These are phyloP conservation scores for Leptopilina drosophilae DNA, from an alignment of 2,888 invertebrate species.

Conservation along the genomic window DNA sequence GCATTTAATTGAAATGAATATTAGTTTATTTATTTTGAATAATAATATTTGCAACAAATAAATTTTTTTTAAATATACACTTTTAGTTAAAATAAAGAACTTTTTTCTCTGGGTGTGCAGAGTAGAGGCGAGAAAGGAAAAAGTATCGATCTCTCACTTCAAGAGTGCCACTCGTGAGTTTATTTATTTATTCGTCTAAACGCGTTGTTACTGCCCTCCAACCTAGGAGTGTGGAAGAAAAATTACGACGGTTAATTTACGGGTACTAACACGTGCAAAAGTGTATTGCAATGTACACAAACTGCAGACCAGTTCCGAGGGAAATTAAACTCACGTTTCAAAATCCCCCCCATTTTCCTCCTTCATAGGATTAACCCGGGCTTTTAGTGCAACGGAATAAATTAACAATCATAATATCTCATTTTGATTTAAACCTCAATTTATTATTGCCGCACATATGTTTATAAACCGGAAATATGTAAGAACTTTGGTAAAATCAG, in stretches of 20 bases:
- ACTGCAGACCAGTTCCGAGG: conserved; percentile 20
- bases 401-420: neutral
- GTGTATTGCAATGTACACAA: conserved; percentile 17
- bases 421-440: conserved; percentile 17
- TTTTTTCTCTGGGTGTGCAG: no score
- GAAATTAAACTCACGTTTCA: conserved; percentile 40
- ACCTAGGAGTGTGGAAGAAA: conserved; percentile 1
- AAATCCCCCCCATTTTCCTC: neutral
- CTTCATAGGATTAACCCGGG: neutral
- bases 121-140: neutral
- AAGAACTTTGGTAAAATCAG: neutral
- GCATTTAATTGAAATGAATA: no score
- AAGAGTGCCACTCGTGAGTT: conserved; percentile 19
- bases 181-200: conserved; percentile 39
- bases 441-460: neutral
- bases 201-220: conserved; percentile 36
- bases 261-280: conserved; percentile 31
- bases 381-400: conserved; percentile 1
- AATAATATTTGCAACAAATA: no score
- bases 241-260: conserved; percentile 40
- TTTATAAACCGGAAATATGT: neutral
- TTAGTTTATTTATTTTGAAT: no score
- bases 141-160: conserved; percentile 18
- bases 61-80: no score
- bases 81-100: no score